These are phyloP conservation scores for Meghimatium bilineatum DNA, from an alignment of 2,888 invertebrate genomes.

Conservation along the genomic window DNA sequence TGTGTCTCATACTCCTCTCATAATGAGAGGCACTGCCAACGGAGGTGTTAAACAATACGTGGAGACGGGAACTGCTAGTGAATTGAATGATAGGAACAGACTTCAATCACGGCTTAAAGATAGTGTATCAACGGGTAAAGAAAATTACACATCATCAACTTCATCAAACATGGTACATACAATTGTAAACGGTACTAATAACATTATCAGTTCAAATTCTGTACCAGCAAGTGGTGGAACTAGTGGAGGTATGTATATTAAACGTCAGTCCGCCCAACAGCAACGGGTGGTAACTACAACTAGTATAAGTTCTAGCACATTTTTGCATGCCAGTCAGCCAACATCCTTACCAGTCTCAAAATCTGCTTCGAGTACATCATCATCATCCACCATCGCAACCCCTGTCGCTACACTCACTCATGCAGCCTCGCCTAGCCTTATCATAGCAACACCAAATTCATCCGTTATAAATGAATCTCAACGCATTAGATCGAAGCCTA, in stretches of 20 bases:
- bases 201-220: background rate
- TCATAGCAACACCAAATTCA: background rate
- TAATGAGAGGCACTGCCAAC: slow-evolving; percentile 11
- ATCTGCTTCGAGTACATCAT: slow-evolving; percentile 2
- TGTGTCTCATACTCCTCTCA: slow-evolving; percentile 16
- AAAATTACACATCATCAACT: background rate
- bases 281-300: slow-evolving; percentile 33
- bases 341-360: slow-evolving; percentile 14
- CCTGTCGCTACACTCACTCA: background rate
- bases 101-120: background rate
- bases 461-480: slow-evolving; percentile 17
- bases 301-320: slow-evolving; percentile 23
- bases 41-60: background rate
- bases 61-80: background rate
- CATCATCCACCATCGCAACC: background rate
- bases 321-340: background rate
- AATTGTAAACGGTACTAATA: background rate
- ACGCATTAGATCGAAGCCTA: slow-evolving; percentile 16
- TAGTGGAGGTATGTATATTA: slow-evolving; percentile 46
- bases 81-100: background rate
- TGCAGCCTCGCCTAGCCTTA: slow-evolving; percentile 6
- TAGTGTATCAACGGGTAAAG: background rate
- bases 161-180: background rate
- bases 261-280: slow-evolving; percentile 30
- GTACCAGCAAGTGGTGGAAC: background rate